These are phyloP conservation scores for Euura lappo DNA, from an alignment of 1,140 invertebrate species.

Conservation along the genomic window DNA sequence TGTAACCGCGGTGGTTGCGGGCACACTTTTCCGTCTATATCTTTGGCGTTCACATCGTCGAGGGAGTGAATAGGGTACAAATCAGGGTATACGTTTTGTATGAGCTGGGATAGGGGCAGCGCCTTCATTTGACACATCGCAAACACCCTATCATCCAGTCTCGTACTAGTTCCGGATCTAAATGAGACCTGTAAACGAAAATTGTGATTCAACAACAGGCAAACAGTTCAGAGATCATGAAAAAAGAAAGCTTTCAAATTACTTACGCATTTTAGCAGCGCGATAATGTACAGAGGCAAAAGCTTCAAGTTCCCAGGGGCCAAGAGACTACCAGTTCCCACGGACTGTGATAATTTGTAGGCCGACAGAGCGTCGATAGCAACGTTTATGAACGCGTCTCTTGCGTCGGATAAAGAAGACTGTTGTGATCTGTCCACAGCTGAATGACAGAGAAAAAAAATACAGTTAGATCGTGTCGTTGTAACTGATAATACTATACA, in stretches of 20 bases:
- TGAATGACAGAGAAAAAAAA: slow-evolving; percentile 48
- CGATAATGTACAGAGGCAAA: slow-evolving; percentile 89
- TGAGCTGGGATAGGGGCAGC: slow-evolving; percentile 79
- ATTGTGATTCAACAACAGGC: background rate
- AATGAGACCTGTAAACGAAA: slow-evolving; percentile 76
- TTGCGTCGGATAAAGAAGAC: slow-evolving; percentile 87
- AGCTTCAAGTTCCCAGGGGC: slow-evolving; percentile 78
- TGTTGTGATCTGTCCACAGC: slow-evolving; percentile 91
- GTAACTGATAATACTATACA: background rate
- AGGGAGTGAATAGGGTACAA: slow-evolving; percentile 89
- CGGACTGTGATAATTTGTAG: slow-evolving; percentile 76
- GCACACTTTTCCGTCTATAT: slow-evolving; percentile 62
- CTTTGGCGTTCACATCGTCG: slow-evolving; percentile 66
- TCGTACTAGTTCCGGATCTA: slow-evolving; percentile 83
- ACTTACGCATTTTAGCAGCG: slow-evolving; percentile 89
- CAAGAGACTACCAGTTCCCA: slow-evolving; percentile 72
- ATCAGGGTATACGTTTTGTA: slow-evolving; percentile 91
- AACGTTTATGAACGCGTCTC: slow-evolving; percentile 96
- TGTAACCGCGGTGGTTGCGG: slow-evolving; percentile 71
- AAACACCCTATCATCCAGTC: slow-evolving; percentile 91
- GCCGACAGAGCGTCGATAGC: slow-evolving; percentile 89
- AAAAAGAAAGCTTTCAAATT: slow-evolving; percentile 13
- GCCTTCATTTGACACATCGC: slow-evolving; percentile 95
- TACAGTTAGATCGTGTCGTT: too few relatives aligned
- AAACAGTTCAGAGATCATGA: slow-evolving; percentile 18